Evolutionary conservation across 2,113 vertebrate genomes (phyloP), one percentile per base, ranked within the genome.

Genomic region (Haliaeetus leucogaster): DNA sequence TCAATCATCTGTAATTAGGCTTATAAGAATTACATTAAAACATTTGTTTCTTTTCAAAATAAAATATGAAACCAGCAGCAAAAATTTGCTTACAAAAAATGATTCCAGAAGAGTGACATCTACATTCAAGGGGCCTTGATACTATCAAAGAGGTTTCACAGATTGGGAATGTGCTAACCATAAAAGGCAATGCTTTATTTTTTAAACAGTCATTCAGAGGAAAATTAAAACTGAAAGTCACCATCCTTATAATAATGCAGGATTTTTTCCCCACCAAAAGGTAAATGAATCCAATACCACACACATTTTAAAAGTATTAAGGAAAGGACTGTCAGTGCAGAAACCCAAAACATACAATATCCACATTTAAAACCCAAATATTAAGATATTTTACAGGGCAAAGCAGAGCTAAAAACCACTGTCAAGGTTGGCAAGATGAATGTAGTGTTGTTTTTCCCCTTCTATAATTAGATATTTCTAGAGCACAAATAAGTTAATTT

Each of bases 391-490:
- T 93, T 83, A 94, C 30, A 96, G 71, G 61, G 73, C 48, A 97
- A 97, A 97, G 66, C 68, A 96, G 62, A 86, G 80, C 81, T 94
- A 74, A 96, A 89, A 96, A 86, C 40, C 63, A 93, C 82, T 90
- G 92, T 93, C 93, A 96, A 95, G 71, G 81, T 83, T 96, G 92
- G 80, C 95, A 94, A 96, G 94, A 70, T 59, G 79, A 90, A 95
- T 93, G 68, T 50, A 97, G 90, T 90, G 86, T 20, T 95, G 76
- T 7, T 89, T 96, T 96, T 93, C 10, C 40, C 61, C 62, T 84
- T 82, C 86, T 94, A 97, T 96, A 98, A 98, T 97, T 97, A 97
- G 93, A 84, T 95, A 98, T 97, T 98, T 97, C 97, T 90, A 97
- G 89, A 97, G 86, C 80, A 97, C 91, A 98, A 97, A 97, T 85